phyloP scores from a whole-genome alignment of 2,888 invertebrate species.

The Caenorhabditis sulstoni region DNA sequence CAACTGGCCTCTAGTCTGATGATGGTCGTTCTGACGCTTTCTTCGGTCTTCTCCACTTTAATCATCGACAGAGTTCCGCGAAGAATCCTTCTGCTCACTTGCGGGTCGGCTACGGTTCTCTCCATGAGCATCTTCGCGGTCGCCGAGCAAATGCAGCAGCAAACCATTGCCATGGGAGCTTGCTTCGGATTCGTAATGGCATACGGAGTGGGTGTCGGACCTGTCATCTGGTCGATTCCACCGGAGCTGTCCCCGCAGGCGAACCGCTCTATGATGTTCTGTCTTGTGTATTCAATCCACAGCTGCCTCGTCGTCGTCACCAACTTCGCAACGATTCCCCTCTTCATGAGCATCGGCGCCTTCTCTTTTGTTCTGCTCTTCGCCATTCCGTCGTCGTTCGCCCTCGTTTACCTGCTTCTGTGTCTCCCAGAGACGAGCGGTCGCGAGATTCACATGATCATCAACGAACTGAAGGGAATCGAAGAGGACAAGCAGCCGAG shows the following conservation, averaged over 20 bases:
- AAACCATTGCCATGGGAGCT: slow-evolving; percentile 64
- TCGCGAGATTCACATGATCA: slow-evolving; percentile 70
- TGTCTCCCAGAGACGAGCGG: slow-evolving; percentile 72
- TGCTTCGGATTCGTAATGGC: slow-evolving; percentile 71
- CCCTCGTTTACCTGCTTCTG: slow-evolving; percentile 62
- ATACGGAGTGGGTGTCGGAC: slow-evolving; percentile 76
- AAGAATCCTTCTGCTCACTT: slow-evolving; percentile 57
- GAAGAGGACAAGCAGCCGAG: slow-evolving; percentile 43
- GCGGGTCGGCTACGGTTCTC: slow-evolving; percentile 50
- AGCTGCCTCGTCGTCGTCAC: slow-evolving; percentile 73
- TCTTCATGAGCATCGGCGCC: slow-evolving; percentile 71
- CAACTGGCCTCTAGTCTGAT: slow-evolving; percentile 73
- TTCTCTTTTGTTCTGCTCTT: slow-evolving; percentile 73
- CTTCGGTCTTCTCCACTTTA: slow-evolving; percentile 71
- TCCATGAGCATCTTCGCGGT: slow-evolving; percentile 59
- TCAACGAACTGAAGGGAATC: slow-evolving; percentile 66
- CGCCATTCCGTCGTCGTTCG: slow-evolving; percentile 70
- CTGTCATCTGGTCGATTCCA: slow-evolving; percentile 75
- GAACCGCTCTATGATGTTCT: slow-evolving; percentile 73
- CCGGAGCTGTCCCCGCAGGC: slow-evolving; percentile 73
- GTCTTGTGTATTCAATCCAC: slow-evolving; percentile 73
- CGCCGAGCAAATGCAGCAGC: slow-evolving; percentile 60
- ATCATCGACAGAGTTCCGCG: slow-evolving; percentile 70
- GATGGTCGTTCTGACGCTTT: slow-evolving; percentile 71
- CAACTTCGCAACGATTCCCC: slow-evolving; percentile 71